Evolutionary conservation across 2,113 vertebrate genomes (phyloP).

Genomic region (Sciurus niger): DNA sequence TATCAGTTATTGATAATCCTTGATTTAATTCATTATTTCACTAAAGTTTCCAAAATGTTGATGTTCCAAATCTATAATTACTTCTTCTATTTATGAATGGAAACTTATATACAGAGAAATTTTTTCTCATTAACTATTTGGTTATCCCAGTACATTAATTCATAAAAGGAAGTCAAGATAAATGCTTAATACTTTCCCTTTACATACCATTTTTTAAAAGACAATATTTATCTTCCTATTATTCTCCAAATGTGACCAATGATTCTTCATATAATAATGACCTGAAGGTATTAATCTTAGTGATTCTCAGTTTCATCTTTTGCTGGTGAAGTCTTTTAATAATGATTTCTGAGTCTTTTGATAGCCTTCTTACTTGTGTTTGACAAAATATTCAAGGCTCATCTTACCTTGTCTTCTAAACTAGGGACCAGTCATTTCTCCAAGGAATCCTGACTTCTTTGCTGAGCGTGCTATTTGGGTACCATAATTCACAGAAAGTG

Average conservation of each 20-base stretch:
- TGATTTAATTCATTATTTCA: neutral
- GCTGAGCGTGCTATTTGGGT: neutral
- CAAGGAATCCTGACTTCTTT: neutral
- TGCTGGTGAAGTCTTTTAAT: neutral
- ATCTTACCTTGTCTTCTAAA: neutral
- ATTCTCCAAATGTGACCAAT: neutral
- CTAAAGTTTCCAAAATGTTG: neutral
- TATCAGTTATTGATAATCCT: neutral
- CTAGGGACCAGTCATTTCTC: neutral
- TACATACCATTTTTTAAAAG: neutral
- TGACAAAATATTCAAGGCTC: neutral
- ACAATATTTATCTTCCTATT: neutral
- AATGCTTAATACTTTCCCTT: neutral
- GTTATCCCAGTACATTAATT: neutral
- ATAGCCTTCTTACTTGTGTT: neutral
- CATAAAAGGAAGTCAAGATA: neutral
- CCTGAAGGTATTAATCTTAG: neutral
- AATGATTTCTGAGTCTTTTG: neutral
- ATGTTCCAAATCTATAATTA: neutral
- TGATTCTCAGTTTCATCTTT: neutral
- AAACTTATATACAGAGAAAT: neutral
- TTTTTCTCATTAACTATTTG: neutral
- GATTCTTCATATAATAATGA: neutral
- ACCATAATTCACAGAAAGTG: neutral
- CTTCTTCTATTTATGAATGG: neutral